These are phyloP conservation scores for Peromyscus nudipes DNA, from an alignment of 2,797 vertebrate species.

Conservation along the genomic window DNA sequence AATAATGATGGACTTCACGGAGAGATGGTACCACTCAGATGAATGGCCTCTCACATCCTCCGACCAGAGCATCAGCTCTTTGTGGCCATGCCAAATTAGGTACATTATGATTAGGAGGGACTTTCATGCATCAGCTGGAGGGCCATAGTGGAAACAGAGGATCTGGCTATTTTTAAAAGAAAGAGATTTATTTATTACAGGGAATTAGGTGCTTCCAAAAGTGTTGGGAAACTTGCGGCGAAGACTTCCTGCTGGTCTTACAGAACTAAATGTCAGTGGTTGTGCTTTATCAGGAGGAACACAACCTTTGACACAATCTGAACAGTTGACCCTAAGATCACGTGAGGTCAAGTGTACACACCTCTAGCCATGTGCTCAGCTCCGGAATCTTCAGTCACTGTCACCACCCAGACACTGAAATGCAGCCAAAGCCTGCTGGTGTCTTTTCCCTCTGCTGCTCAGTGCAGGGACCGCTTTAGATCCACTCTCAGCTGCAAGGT, in stretches of 20 bases:
- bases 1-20: neutral
- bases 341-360: neutral
- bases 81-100: neutral
- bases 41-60: neutral
- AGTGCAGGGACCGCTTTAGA: neutral
- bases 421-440: neutral
- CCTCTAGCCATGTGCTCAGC: neutral
- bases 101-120: slow-evolving; percentile 30
- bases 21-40: neutral
- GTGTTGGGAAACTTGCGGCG: neutral
- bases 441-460: neutral
- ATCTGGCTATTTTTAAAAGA: slow-evolving; percentile 58
- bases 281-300: neutral
- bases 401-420: neutral
- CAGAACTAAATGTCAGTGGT: neutral
- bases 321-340: neutral
- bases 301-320: neutral
- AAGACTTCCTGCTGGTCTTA: neutral
- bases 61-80: neutral
- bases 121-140: neutral
- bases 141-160: slow-evolving; percentile 13
- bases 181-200: slow-evolving; percentile 67
- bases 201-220: slow-evolving; percentile 29
- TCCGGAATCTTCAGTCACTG: neutral
- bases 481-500: neutral